A percentile compares a stretch with the other conserved stretches of the same genome.
These are phyloP conservation scores for Lepeophtheirus nordmannii DNA, from an alignment of 2,888 invertebrate genomes.

Conservation along the genomic window DNA sequence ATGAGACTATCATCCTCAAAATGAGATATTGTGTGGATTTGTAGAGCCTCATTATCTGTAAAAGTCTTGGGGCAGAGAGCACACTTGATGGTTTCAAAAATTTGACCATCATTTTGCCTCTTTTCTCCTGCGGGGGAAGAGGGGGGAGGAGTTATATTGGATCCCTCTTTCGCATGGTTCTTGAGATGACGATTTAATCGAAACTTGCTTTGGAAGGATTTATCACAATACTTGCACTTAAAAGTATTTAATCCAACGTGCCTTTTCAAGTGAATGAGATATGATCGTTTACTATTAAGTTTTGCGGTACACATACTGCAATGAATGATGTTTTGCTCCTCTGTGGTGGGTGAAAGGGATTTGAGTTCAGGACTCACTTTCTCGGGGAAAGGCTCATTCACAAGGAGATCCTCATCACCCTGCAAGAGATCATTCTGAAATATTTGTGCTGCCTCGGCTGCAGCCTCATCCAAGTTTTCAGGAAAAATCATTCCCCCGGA, in stretches of 20 bases:
- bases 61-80: constrained; percentile 19
- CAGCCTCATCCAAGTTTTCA: constrained; percentile 20
- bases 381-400: no score
- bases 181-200: constrained; percentile 16
- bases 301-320: constrained; percentile 15
- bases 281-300: constrained; percentile 17
- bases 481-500: constrained; percentile 5
- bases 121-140: not conserved
- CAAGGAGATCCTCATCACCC: not conserved
- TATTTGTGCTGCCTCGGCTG: constrained; percentile 8
- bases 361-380: not conserved
- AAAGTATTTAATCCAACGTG: constrained; percentile 15
- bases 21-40: constrained; percentile 15
- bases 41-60: constrained; percentile 4
- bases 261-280: constrained; percentile 18
- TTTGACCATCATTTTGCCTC: not conserved
- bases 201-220: constrained; percentile 3
- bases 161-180: constrained; percentile 15
- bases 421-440: not conserved
- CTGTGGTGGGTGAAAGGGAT: not conserved
- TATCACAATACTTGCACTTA: constrained; percentile 23
- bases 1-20: constrained; percentile 9
- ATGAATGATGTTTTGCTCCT: not conserved
- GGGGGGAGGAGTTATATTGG: not conserved
- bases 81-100: constrained; percentile 10